Base-by-base conservation (phyloP, 2,113 vertebrate genomes). In the Lagopus leucura region DNA sequence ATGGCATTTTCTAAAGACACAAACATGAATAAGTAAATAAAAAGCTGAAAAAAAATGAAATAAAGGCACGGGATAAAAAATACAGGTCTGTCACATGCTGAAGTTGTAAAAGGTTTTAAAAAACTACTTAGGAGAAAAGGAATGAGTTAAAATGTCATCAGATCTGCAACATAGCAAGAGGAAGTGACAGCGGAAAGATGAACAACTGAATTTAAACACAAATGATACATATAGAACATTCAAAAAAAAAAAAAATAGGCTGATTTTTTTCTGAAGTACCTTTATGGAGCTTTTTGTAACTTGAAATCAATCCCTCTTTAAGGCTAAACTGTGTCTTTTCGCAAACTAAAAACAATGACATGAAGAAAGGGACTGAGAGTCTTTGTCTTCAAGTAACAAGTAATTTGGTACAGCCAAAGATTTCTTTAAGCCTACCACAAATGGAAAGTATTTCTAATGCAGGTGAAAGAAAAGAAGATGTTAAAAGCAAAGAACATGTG, bases 1-100 rank as follows among this genome's bases (percentile, higher is more conserved):
- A 78, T 93, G 72, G 36, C 80, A 90, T 97, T 96, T 97, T 94
- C 71, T 95, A 96, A 97, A 97, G 89, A 95, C 61, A 70, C 96
- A 97, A 93, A 76, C 66, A 84, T 88, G 54, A 97, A 90, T 95
- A 95, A 92, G 80, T 70, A 96, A 90, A 95, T 72, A 25, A 97
- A 96, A 97, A 85, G 72, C 17, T 94, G 85, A 95, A 90, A 96
- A 89, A 89, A 81, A 93, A 96, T 93, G 86, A 76, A 87, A 34
- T 87, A 82, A 76, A 61, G 54, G 72, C 67, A 69, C 66, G 90
- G 78, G 58, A 64, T 25, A 83, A 90, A 77, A 75, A 74, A 32
- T 85, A 52, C 16, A 47, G 86, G 58, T n/a, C 60, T 91, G 25
- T 81, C 80, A 47, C 9, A 74, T 61, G 60, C 34, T 93, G 34